phyloP scores from a whole-genome alignment of 2,888 invertebrate species.

The Pollenia angustigena region DNA sequence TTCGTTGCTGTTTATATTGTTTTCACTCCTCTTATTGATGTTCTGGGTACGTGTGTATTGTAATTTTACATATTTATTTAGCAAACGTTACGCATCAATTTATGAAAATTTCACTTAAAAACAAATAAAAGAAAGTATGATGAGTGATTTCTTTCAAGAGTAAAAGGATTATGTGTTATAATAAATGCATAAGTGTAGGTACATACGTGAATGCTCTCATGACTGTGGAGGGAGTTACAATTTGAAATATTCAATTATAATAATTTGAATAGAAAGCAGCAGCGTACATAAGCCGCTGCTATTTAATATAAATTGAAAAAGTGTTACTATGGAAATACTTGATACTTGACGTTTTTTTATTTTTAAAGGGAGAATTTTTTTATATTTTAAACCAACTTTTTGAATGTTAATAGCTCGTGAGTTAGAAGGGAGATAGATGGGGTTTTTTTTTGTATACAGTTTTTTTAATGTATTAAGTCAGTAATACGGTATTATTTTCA shows the following conservation, averaged over 20 bases:
- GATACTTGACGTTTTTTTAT: constrained; percentile 49
- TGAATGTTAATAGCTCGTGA: background rate
- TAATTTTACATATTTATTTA: constrained; percentile 66
- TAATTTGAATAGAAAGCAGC: constrained; percentile 62
- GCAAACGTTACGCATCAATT: constrained; percentile 70
- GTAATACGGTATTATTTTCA: background rate
- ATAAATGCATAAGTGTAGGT: constrained; percentile 11
- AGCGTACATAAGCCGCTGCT: constrained; percentile 28
- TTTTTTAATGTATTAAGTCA: background rate
- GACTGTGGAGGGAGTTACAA: too few relatives aligned
- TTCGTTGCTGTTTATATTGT: background rate
- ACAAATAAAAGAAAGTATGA: constrained; percentile 3
- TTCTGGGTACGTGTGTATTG: constrained; percentile 37
- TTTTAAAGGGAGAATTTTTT: constrained; percentile 16
- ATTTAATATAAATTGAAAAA: constrained; percentile 39
- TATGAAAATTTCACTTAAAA: constrained; percentile 56
- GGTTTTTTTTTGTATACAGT: background rate
- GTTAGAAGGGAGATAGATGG: background rate
- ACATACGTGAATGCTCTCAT: background rate
- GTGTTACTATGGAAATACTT: constrained; percentile 60
- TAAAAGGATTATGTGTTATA: constrained; percentile 61
- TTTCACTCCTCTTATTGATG: constrained; percentile 14
- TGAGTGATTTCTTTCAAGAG: constrained; percentile 51
- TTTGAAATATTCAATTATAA: constrained; percentile 66
- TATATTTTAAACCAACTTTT: background rate